Evolutionary conservation across 2,888 invertebrate genomes (phyloP), one percentile per base, ranked within the genome.

Genomic region (Agriopis marginaria): DNA sequence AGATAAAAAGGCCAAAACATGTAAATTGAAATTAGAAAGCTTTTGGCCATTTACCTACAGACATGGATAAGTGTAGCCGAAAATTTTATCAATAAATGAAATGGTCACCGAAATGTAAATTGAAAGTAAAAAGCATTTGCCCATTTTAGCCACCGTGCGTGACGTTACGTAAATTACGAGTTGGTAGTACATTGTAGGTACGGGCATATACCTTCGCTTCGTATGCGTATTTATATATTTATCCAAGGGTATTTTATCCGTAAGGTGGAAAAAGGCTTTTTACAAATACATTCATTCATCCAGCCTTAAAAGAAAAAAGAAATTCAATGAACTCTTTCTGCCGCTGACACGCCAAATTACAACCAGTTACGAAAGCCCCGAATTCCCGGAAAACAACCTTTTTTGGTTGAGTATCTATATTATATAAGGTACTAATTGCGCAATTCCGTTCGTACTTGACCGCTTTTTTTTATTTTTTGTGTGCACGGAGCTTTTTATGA

Each of bases 401-500:
- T 23, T 70, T 58, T 54, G 60, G 45, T 60, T 44, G 42, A 64
- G 61, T 64, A 61, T 67, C 67, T 67, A 67, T 67, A 64, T 63
- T 62, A 65, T 63, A 66, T 50, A 65, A 63, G 63, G 53, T 68
- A 58, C 71, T 75, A 77, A 77, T 75, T 75, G 75, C 75, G 73
- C 72, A 67, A 70, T 76, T 70, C 70, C 63, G 72, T 72, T 76
- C 72, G 68, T 77, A 75, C 80, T 80, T 79, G 73, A 76, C 75
- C 75, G 68, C 72, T 77, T 79, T 76, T 74, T 75, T 77, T 75
- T 74, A 51, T 76, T 74, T 75, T 77, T 75, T 74, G 54, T 74
- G 54, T 68, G 75, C 79, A 79, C 75, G 79, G 74, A 78, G 75
- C 71, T 79, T 79, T 81, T 80, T 81, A 76, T 77, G 79, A 77